phyloP scores from a whole-genome alignment of 2,888 invertebrate genomes.

The Taphrorychus bicolor region DNA sequence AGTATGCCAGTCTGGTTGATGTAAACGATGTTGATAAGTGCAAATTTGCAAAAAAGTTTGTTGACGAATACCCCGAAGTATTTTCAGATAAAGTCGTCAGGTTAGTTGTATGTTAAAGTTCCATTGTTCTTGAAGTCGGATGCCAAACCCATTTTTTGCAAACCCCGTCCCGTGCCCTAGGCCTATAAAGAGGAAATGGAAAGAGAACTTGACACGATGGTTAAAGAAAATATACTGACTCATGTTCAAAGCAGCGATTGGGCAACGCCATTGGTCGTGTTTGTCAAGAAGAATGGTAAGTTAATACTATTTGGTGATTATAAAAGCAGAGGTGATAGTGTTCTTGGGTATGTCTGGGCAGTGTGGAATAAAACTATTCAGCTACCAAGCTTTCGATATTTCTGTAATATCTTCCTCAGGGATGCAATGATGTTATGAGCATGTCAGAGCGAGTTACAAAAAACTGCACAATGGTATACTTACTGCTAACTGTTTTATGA shows the following conservation, averaged over 20 bases:
- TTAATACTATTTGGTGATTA: slow-evolving; percentile 37
- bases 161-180: background rate
- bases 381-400: no score
- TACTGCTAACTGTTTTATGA: no score
- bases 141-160: background rate
- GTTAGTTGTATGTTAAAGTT: background rate
- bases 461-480: no score
- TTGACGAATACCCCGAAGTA: background rate
- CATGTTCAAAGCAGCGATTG: slow-evolving; percentile 38
- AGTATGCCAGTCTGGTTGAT: background rate
- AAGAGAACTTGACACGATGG: no score
- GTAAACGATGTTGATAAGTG: background rate
- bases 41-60: background rate
- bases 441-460: no score
- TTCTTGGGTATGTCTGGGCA: no score
- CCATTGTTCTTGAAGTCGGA: background rate
- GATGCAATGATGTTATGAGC: no score
- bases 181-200: background rate
- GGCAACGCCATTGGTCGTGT: slow-evolving; percentile 38
- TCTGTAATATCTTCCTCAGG: no score
- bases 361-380: no score
- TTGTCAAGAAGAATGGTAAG: slow-evolving; percentile 29
- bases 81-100: background rate
- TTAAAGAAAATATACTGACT: slow-evolving; percentile 30
- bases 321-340: background rate